Conservation (phyloP, 1,140 invertebrate species). For the Aphis craccivora region DNA sequence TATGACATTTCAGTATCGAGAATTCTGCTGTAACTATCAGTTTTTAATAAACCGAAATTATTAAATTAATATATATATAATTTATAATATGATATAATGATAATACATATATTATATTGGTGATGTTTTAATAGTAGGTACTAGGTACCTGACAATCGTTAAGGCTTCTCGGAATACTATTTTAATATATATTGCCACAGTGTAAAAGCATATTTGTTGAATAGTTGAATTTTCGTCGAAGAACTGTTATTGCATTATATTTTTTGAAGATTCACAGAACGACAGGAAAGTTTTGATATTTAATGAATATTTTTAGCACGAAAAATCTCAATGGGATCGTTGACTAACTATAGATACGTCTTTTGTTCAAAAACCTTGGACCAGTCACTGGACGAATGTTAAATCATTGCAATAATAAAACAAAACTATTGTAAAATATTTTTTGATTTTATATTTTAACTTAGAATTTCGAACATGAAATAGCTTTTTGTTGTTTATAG, state of each 20-base stretch:
- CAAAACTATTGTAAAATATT: not conserved
- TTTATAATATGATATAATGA: not conserved
- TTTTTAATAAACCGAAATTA: not conserved
- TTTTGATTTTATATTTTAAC: not conserved
- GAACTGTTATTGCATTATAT: not conserved
- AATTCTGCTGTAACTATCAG: not conserved
- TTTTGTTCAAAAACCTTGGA: not conserved
- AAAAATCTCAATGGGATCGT: not conserved
- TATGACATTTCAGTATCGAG: not conserved
- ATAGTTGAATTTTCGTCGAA: not conserved
- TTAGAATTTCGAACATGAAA: not conserved
- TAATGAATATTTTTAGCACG: not conserved
- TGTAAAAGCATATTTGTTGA: conserved; percentile 5
- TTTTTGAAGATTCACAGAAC: not conserved
- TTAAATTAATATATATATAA: not conserved
- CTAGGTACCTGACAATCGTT: not conserved
- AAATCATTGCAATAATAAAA: not conserved
- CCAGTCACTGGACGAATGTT: not conserved
- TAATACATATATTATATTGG: not conserved
- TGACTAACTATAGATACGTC: not conserved
- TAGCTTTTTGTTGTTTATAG: not conserved
- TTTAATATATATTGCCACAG: not conserved
- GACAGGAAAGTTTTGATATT: not conserved
- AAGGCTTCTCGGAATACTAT: not conserved
- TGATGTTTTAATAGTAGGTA: not conserved